phyloP scores from a whole-genome alignment of 1,140 invertebrate genomes.

The Atta cephalotes region DNA sequence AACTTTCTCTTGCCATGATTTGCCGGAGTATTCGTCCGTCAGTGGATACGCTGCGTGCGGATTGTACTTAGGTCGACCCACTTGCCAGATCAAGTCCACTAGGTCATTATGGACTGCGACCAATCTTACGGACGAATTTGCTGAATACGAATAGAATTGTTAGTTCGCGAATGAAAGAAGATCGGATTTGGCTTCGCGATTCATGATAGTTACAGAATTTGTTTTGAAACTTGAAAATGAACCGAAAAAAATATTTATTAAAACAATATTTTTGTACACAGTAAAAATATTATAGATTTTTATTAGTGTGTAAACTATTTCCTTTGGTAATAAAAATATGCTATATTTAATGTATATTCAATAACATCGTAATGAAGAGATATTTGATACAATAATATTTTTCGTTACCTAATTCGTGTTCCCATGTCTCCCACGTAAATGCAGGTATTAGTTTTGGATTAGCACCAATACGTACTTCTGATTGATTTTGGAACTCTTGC shows the following conservation, averaged over 20 bases:
- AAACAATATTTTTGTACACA: background rate
- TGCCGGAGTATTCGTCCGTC: slow-evolving; percentile 88
- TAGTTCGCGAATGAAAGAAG: slow-evolving; percentile 6
- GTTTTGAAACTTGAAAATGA: slow-evolving; percentile 1
- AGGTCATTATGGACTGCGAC: slow-evolving; percentile 91
- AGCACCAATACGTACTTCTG: slow-evolving; percentile 90
- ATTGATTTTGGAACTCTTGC: slow-evolving; percentile 88
- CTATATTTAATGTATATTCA: background rate
- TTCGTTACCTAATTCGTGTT: slow-evolving; percentile 86
- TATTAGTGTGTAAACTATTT: too few species aligned
- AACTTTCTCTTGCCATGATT: slow-evolving; percentile 92
- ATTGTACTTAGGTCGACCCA: slow-evolving; percentile 87
- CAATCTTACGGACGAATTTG: slow-evolving; percentile 87
- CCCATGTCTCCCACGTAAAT: slow-evolving; percentile 88
- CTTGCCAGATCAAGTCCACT: slow-evolving; percentile 93
- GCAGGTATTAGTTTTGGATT: slow-evolving; percentile 92
- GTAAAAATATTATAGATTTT: background rate
- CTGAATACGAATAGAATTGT: slow-evolving; percentile 71
- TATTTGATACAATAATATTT: slow-evolving; percentile 4
- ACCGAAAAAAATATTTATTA: background rate
- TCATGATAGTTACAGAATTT: background rate
- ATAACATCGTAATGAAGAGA: background rate
- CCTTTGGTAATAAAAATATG: background rate
- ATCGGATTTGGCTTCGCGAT: background rate
- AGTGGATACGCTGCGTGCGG: slow-evolving; percentile 86